phyloP scores from a whole-genome alignment of 2,888 invertebrate species.

The Hylaea fasciaria region DNA sequence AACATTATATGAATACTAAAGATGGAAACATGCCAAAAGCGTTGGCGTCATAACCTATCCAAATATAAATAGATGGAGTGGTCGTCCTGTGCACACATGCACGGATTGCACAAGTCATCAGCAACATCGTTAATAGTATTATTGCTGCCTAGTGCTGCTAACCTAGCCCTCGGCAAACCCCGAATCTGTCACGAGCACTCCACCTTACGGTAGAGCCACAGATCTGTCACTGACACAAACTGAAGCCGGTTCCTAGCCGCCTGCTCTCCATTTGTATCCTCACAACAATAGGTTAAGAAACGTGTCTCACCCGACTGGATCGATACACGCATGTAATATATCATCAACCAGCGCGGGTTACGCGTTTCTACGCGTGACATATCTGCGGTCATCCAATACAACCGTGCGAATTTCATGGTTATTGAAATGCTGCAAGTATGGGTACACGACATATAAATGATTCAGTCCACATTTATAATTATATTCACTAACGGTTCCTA shows the following conservation, averaged over 20 bases:
- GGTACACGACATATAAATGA: constrained; percentile 1
- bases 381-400: constrained; percentile 31
- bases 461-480: background rate
- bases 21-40: constrained; percentile 16
- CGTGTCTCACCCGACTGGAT: constrained; percentile 71
- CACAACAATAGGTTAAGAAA: constrained; percentile 65
- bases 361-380: constrained; percentile 39
- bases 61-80: constrained; percentile 1
- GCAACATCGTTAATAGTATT: constrained; percentile 17
- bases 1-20: constrained; percentile 3
- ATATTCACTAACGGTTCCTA: constrained; percentile 8
- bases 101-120: background rate
- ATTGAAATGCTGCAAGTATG: constrained; percentile 21
- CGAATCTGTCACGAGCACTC: constrained; percentile 55
- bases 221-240: constrained; percentile 52
- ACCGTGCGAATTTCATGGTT: constrained; percentile 24
- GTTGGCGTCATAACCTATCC: background rate
- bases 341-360: constrained; percentile 59
- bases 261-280: constrained; percentile 48
- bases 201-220: constrained; percentile 49
- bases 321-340: constrained; percentile 71
- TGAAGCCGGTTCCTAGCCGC: constrained; percentile 21
- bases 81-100: background rate
- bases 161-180: constrained; percentile 37
- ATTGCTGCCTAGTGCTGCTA: constrained; percentile 26